A percentile compares a stretch with the other conserved stretches of the same genome.
phyloP scores from a whole-genome alignment of 2,888 invertebrate species.

The Ophonus ardosiacus region DNA sequence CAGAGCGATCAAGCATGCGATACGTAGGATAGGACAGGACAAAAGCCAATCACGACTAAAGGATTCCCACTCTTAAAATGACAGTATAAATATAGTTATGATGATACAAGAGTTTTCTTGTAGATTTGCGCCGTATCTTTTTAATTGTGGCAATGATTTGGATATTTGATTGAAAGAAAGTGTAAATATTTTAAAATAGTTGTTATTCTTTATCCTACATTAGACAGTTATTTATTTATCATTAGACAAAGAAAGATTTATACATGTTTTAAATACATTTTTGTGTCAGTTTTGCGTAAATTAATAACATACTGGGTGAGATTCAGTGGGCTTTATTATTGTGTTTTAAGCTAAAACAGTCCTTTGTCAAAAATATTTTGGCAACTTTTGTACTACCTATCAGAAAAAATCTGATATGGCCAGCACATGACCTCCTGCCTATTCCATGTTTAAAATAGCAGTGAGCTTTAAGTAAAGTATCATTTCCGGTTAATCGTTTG shows the following conservation, averaged over 20 bases:
- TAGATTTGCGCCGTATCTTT: conserved; percentile 54
- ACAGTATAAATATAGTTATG: conserved; percentile 61
- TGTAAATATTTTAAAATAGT: conserved; percentile 18
- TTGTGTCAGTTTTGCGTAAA: too few relatives aligned
- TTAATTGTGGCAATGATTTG: conserved; percentile 45
- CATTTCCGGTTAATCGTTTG: too few relatives aligned
- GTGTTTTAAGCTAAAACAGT: too few relatives aligned
- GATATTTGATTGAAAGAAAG: conserved; percentile 29
- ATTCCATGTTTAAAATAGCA: too few relatives aligned
- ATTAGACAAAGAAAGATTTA: not conserved
- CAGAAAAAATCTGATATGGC: too few relatives aligned
- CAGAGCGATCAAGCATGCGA: conserved; percentile 51
- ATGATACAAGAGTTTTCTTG: conserved; percentile 54
- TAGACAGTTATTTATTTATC: not conserved
- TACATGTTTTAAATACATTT: not conserved
- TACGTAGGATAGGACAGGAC: conserved; percentile 64
- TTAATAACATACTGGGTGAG: too few relatives aligned
- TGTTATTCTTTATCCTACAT: not conserved
- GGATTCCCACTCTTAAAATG: conserved; percentile 13
- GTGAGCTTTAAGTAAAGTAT: too few relatives aligned
- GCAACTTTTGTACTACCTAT: too few relatives aligned
- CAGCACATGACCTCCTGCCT: too few relatives aligned
- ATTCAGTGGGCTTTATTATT: too few relatives aligned
- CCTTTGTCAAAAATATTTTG: too few relatives aligned
- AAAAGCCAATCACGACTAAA: conserved; percentile 65